Percentiles rank a stretch among this genome's conserved stretches.
Evolutionary conservation across 2,113 vertebrate genomes (phyloP).

Genomic region (Theristicus caerulescens): DNA sequence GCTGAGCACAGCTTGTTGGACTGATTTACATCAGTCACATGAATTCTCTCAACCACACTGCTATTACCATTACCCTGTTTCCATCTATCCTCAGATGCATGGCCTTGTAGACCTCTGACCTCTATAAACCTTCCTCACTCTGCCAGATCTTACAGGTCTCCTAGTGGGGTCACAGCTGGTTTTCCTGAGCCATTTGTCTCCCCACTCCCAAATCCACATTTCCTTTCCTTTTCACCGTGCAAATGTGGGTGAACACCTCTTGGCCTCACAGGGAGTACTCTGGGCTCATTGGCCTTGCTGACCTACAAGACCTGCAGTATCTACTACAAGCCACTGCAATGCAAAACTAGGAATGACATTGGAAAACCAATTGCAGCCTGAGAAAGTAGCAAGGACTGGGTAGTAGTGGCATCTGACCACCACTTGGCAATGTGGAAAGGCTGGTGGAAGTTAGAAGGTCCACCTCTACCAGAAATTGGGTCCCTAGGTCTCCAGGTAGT

Average conservation of each 20-base stretch:
- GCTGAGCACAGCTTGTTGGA: background rate
- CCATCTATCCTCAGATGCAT: background rate
- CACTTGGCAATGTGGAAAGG: background rate
- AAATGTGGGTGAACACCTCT: background rate
- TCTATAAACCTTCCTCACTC: background rate
- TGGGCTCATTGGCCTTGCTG: background rate
- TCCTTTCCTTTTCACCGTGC: background rate
- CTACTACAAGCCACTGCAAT: background rate
- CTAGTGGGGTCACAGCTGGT: background rate
- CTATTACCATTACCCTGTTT: background rate
- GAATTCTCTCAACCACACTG: background rate
- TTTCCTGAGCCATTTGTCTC: background rate
- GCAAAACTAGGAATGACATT: background rate
- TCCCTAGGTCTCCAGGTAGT: background rate
- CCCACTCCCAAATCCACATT: background rate
- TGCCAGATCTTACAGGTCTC: background rate
- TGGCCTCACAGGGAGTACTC: background rate
- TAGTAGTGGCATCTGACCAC: background rate
- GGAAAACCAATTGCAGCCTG: rapidly evolving
- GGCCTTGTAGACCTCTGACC: background rate
- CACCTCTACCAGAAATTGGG: background rate
- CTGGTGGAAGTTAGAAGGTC: background rate
- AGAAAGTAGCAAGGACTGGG: background rate
- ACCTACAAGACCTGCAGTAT: background rate
- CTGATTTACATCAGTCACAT: background rate